phyloP scores from a whole-genome alignment of 2,113 vertebrate genomes.

The Halcyon malimbica region DNA sequence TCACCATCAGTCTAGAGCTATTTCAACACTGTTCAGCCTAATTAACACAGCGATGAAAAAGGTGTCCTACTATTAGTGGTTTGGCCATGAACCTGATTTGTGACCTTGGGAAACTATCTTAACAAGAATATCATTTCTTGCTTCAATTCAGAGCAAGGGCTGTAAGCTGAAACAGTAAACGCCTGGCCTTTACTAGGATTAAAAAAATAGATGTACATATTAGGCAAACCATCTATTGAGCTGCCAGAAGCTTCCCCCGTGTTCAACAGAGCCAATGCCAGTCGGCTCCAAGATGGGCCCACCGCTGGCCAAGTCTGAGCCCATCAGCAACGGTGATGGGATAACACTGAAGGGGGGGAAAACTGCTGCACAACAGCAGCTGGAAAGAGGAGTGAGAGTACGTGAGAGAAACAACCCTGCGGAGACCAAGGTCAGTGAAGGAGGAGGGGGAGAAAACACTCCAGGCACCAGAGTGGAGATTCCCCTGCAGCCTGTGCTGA shows the following conservation, averaged over 20 bases:
- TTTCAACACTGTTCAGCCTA: conserved; percentile 29
- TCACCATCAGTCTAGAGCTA: neutral
- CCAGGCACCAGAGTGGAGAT: neutral
- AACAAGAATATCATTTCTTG: neutral
- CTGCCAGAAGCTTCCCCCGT: neutral
- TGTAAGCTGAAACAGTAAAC: neutral
- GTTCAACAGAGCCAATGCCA: fast-evolving
- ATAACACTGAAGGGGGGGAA: neutral
- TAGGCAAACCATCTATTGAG: neutral
- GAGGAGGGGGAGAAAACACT: neutral
- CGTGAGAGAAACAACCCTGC: neutral
- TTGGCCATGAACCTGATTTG: conserved; percentile 46
- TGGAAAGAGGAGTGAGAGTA: neutral
- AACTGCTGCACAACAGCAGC: neutral
- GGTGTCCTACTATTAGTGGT: conserved; percentile 33
- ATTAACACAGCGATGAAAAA: conserved; percentile 18
- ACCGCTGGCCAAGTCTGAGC: neutral
- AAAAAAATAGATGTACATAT: neutral
- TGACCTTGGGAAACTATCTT: conserved; percentile 47
- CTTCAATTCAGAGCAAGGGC: neutral
- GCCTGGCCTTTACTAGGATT: neutral
- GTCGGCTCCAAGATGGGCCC: fast-evolving
- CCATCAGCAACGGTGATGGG: fast-evolving
- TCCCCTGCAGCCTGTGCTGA: neutral
- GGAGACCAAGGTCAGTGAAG: neutral